A percentile compares a stretch with the other conserved stretches of the same genome.
phyloP scores from a whole-genome alignment of 2,888 invertebrate genomes.

The Chrysomela aeneicollis region DNA sequence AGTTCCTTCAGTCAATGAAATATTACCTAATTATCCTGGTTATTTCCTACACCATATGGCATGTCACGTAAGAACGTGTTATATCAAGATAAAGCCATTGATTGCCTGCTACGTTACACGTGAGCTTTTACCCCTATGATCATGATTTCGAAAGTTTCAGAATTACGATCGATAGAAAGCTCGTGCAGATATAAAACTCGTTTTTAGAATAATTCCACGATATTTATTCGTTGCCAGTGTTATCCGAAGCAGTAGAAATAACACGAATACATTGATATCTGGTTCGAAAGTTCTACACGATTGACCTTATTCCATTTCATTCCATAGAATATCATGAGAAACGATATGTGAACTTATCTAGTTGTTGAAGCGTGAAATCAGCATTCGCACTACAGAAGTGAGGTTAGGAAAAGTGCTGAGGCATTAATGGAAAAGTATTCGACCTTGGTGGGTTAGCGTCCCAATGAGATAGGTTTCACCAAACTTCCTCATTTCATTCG shows the following conservation, averaged over 20 bases:
- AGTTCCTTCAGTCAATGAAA: constrained; percentile 24
- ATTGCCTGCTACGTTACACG: constrained; percentile 34
- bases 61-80: constrained; percentile 26
- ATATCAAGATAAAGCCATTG: constrained; percentile 37
- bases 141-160: constrained; percentile 19
- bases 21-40: constrained; percentile 29
- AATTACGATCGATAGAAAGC: constrained; percentile 6
- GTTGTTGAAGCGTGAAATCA: too few species aligned
- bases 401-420: too few species aligned
- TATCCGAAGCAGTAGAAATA: not conserved
- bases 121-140: constrained; percentile 34
- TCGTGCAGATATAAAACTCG: constrained; percentile 3
- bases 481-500: too few species aligned
- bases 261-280: not conserved
- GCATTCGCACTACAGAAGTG: too few species aligned
- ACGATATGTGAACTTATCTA: too few species aligned
- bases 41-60: constrained; percentile 25
- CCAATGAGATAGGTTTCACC: too few species aligned
- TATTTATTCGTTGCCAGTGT: not conserved
- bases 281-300: not conserved
- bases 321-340: too few species aligned
- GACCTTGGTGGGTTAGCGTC: too few species aligned
- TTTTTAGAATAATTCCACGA: not conserved
- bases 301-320: not conserved
- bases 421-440: too few species aligned